phyloP scores from a whole-genome alignment of 2,888 invertebrate genomes.

The Cylloceria caligata region DNA sequence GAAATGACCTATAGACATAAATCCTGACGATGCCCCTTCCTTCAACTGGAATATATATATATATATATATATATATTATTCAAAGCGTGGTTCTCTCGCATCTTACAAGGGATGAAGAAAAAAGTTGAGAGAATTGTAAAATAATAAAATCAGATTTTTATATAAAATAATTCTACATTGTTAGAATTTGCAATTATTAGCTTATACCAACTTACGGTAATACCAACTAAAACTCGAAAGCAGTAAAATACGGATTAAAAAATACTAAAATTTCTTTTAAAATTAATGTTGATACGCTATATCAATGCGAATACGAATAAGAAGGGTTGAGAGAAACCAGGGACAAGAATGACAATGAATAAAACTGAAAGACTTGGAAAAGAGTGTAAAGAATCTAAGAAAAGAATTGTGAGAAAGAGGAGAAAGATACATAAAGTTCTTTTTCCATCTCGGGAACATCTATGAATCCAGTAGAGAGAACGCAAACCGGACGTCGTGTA shows the following conservation, averaged over 20 bases:
- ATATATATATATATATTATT: background rate
- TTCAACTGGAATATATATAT: background rate
- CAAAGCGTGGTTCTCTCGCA: background rate
- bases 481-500: constrained; percentile 64
- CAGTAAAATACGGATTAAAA: too few species aligned
- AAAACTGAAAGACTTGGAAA: constrained; percentile 16
- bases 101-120: background rate
- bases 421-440: constrained; percentile 49
- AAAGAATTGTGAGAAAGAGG: constrained; percentile 34
- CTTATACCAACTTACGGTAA: background rate
- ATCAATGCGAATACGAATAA: constrained; percentile 6
- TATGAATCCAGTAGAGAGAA: constrained; percentile 46
- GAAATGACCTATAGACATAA: constrained; percentile 40
- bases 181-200: background rate
- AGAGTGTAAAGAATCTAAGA: constrained; percentile 46
- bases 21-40: constrained; percentile 1
- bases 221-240: background rate
- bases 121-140: background rate
- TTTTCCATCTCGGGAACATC: constrained; percentile 42
- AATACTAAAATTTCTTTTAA: too few species aligned
- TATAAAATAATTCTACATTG: background rate
- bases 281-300: background rate
- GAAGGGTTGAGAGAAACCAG: background rate
- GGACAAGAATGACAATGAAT: constrained; percentile 2
- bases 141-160: background rate